phyloP scores from a whole-genome alignment of 2,888 invertebrate genomes.

The Caenorhabditis afra region DNA sequence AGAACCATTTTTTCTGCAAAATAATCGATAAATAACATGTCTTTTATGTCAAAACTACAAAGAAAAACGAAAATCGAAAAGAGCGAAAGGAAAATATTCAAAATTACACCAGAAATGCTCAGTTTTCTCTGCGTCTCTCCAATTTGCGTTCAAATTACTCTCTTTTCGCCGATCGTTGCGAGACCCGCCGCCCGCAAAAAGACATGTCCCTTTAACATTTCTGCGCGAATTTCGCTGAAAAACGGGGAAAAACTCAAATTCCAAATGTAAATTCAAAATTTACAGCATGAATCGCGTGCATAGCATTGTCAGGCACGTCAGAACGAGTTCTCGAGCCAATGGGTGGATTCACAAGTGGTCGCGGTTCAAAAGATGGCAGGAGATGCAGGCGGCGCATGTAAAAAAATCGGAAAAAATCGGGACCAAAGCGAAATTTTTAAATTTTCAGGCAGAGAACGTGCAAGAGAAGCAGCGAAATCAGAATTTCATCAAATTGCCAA shows the following conservation, averaged over 20 bases:
- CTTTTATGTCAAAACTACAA: not conserved
- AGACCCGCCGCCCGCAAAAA: constrained; percentile 24
- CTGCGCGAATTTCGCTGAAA: constrained; percentile 4
- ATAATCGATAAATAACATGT: not conserved
- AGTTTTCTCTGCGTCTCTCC: constrained; percentile 39
- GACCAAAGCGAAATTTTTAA: not conserved
- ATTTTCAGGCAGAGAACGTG: constrained; percentile 62
- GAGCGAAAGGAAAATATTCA: not conserved
- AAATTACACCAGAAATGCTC: not conserved
- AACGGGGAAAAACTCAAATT: not conserved
- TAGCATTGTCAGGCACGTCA: constrained; percentile 17
- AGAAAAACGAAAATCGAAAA: constrained; percentile 7
- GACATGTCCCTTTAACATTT: constrained; percentile 40
- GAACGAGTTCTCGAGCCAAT: constrained; percentile 26
- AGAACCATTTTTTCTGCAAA: constrained; percentile 42
- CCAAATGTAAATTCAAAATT: not conserved
- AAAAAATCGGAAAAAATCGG: constrained; percentile 4
- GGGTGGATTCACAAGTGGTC: constrained; percentile 65
- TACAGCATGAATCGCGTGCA: constrained; percentile 32
- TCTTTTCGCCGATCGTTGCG: constrained; percentile 24
- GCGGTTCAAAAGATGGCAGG: constrained; percentile 69
- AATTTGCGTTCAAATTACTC: not conserved
- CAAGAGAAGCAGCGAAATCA: constrained; percentile 66
- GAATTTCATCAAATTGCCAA: constrained; percentile 71
- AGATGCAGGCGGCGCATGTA: constrained; percentile 61